Base-by-base conservation (phyloP, 2,797 vertebrate species). In the Lithobates pipiens region DNA sequence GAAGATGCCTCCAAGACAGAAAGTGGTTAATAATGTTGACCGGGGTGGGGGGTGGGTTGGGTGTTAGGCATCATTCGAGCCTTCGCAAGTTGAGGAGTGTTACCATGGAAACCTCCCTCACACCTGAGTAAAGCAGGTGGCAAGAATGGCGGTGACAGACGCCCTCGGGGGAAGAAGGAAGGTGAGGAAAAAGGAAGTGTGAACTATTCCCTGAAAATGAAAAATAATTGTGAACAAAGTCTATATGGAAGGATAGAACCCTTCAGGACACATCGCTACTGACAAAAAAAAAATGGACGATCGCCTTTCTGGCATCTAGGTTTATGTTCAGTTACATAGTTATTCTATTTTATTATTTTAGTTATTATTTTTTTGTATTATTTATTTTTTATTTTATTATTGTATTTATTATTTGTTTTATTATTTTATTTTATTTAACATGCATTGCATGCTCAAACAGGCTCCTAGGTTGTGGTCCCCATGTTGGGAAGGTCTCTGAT, bases 81-180 rank as follows among this genome's bases (percentile, higher is more conserved):
- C 76, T 83, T 80, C n/a, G 25, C 39, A 75, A 61, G 76, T 80
- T 46, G 25, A 36, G 76, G 76, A 74, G 32, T 32, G 81, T 87
- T 73, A 61, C 71, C 76, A 87, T 83, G 81, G 85, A 83, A 65
- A 87, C 81, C 39, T 1, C 18, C 85, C 85, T 79, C 63, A 83
- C 85, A 83, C 85, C 85, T 87, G 85, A 87, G 76, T 83, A 81
- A 83, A 87, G 85, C 85, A 87, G 85, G 85, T 87, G 85, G 85
- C 81, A 79, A 73, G 76, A 86, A 75, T 74, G 36, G 27, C 80
- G 77, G 80, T 86, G 85, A 87, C 81, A 87, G 80, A 79, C 70
- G 27, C 72, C 80, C 80, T 71, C 80, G 21, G 74, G 39, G 76
- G 80, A 78, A 75, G 76, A 27, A 4, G 72, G 10, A 65, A 80